Conservation (phyloP, 37 sponge, comb jelly and placozoan genomes). For the Spongilla lacustris region DNA sequence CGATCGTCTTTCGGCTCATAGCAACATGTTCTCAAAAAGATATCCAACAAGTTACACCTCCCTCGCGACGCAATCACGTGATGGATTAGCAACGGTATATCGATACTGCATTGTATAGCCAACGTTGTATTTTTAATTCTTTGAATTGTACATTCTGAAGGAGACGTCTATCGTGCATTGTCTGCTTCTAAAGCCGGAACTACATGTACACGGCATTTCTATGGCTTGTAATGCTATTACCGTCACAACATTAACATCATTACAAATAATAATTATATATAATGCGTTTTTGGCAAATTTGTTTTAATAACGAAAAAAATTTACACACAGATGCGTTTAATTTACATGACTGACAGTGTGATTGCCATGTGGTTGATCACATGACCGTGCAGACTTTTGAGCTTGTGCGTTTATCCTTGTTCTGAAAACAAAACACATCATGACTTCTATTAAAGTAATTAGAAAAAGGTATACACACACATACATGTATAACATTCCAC, state of each 20-base stretch:
- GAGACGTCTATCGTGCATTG: too few species aligned
- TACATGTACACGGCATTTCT: too few species aligned
- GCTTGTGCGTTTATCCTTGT: neutral
- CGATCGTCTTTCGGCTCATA: conserved; percentile 35
- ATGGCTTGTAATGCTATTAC: too few species aligned
- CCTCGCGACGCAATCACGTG: neutral
- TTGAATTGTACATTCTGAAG: too few species aligned
- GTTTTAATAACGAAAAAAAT: neutral
- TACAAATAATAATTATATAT: too few species aligned
- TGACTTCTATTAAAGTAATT: neutral
- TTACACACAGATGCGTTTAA: conserved; percentile 14
- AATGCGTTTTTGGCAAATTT: too few species aligned
- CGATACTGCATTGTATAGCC: too few species aligned
- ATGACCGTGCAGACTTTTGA: neutral
- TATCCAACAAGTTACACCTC: neutral
- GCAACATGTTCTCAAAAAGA: neutral
- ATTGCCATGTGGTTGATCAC: neutral
- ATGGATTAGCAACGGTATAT: neutral
- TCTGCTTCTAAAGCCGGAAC: too few species aligned
- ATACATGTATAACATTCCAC: too few species aligned
- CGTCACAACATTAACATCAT: too few species aligned
- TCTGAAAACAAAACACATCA: neutral
- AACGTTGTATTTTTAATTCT: too few species aligned
- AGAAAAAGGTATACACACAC: too few species aligned
- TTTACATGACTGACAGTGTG: neutral